phyloP scores from a whole-genome alignment of 2,113 vertebrate species.

The Mungos mungo region DNA sequence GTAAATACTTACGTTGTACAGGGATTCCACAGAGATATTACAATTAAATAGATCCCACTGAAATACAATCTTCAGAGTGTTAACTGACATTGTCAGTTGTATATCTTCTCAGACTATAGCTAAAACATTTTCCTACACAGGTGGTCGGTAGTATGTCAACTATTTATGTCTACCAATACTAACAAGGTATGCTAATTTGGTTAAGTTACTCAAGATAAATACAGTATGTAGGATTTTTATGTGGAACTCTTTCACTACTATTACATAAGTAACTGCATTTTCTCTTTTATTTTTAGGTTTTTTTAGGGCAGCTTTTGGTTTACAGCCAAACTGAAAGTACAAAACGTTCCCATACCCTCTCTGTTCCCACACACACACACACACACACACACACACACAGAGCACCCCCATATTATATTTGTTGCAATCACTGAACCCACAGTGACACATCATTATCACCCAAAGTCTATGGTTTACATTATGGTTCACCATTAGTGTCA shows the following conservation, averaged over 20 bases:
- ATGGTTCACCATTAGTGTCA: no score
- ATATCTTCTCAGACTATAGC: neutral
- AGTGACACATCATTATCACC: neutral
- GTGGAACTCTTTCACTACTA: neutral
- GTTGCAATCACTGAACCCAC: neutral
- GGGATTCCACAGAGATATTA: slow-evolving; percentile 37
- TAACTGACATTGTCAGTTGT: slow-evolving; percentile 2
- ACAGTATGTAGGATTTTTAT: neutral
- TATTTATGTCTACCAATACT: neutral
- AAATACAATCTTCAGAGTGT: neutral
- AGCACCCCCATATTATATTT: neutral
- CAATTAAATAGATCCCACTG: slow-evolving; percentile 30
- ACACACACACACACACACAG: neutral
- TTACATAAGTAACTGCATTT: neutral
- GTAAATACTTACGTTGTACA: neutral
- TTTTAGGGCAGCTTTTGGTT: neutral
- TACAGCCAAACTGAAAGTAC: neutral
- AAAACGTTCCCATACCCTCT: neutral
- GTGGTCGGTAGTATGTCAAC: neutral
- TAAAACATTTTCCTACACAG: neutral
- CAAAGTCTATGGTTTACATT: neutral
- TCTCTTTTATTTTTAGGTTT: neutral
- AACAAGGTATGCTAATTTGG: neutral
- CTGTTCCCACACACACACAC: neutral
- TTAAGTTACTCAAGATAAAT: neutral